phyloP scores from a whole-genome alignment of 2,797 vertebrate species.

The Sardinella longiceps region DNA sequence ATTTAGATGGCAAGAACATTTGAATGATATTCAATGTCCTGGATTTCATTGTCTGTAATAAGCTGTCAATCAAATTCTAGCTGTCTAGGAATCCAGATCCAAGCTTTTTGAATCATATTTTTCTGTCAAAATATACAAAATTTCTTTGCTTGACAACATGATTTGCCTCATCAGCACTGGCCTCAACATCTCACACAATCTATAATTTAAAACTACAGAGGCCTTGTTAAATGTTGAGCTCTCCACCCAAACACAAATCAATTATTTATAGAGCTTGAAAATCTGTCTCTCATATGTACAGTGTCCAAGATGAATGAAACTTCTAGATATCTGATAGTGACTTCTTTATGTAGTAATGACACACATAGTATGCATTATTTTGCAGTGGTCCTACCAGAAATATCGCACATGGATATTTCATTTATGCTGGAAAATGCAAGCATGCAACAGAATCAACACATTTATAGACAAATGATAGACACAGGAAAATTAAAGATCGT shows the following conservation, averaged over 20 bases:
- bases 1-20: too few relatives aligned
- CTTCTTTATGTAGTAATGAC: neutral
- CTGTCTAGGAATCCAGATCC: too few relatives aligned
- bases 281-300: neutral
- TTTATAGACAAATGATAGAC: neutral
- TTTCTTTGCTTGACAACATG: neutral
- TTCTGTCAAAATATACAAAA: neutral
- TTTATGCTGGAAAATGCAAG: neutral
- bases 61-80: neutral
- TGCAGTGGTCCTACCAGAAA: slow-evolving; percentile 13
- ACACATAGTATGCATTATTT: neutral
- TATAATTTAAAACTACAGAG: slow-evolving; percentile 2
- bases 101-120: neutral
- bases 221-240: neutral
- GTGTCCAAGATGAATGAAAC: neutral
- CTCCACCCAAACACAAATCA: neutral
- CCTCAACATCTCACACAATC: slow-evolving; percentile 1
- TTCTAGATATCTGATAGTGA: neutral
- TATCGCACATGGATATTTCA: slow-evolving; percentile 18
- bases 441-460: neutral
- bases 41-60: neutral
- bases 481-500: neutral
- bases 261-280: neutral
- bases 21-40: neutral
- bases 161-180: neutral